Evolutionary conservation across 2,797 vertebrate genomes (phyloP).

Genomic region (Enteromius thamalakanensis): DNA sequence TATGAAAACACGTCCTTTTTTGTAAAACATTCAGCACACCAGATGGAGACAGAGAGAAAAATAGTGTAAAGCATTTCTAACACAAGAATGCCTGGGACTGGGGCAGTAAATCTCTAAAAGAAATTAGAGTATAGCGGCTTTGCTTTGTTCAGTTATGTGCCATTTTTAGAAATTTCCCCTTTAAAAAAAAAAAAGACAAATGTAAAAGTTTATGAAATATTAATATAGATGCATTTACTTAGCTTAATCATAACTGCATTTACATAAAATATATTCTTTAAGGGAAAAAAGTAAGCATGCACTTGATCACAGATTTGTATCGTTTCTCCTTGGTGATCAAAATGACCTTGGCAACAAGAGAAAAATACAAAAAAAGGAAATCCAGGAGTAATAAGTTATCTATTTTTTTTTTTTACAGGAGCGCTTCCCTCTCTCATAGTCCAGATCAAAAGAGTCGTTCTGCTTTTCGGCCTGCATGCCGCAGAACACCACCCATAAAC

Average conservation of each 20-base stretch:
- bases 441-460: slow-evolving; percentile 66
- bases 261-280: too few species aligned
- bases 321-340: not conserved
- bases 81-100: not conserved
- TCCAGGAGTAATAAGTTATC: not conserved
- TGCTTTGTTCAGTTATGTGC: not conserved
- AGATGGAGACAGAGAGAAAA: slow-evolving; percentile 33
- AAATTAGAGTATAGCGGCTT: not conserved
- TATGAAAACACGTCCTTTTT: slow-evolving; percentile 1
- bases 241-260: too few species aligned
- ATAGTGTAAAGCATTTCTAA: not conserved
- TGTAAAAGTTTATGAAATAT: not conserved
- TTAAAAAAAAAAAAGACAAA: not conserved
- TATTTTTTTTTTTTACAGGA: slow-evolving; percentile 57
- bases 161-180: too few species aligned
- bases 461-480: slow-evolving; percentile 66
- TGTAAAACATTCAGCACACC: slow-evolving; percentile 42
- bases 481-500: slow-evolving; percentile 71
- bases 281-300: not conserved
- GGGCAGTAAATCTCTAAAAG: not conserved
- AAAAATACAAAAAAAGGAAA: not conserved
- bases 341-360: not conserved
- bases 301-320: not conserved
- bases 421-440: slow-evolving; percentile 66
- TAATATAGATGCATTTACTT: not conserved